phyloP scores from a whole-genome alignment of 1,140 invertebrate species.

The Listronotus oregonensis region DNA sequence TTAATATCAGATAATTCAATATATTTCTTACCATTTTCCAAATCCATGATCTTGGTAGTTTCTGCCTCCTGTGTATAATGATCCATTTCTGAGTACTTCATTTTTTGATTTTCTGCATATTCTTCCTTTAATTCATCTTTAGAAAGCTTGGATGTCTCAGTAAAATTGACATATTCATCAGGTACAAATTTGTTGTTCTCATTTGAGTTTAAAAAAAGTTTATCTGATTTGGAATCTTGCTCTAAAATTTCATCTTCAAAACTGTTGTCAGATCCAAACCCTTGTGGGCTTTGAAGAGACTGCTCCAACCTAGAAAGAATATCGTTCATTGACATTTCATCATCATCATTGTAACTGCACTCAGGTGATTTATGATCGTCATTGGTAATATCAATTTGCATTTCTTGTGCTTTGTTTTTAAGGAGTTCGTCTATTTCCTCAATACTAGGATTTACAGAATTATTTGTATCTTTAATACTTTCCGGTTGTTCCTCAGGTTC shows the following conservation, averaged over 20 bases:
- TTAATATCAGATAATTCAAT: background rate
- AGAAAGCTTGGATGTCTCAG: background rate
- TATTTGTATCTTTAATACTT: constrained; percentile 2
- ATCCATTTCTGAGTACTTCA: background rate
- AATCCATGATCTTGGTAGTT: background rate
- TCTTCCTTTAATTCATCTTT: background rate
- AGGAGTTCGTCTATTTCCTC: constrained; percentile 42
- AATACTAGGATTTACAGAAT: constrained; percentile 18
- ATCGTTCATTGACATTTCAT: constrained; percentile 65
- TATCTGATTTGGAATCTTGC: background rate
- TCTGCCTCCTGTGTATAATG: background rate
- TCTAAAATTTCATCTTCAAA: constrained; percentile 23
- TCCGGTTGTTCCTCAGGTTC: constrained; percentile 21
- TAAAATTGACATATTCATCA: constrained; percentile 3
- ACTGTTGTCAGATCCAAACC: constrained; percentile 15
- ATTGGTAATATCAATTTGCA: constrained; percentile 43
- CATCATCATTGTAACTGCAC: constrained; percentile 63
- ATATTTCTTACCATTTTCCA: background rate
- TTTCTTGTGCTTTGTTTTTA: constrained; percentile 43
- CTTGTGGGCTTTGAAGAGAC: constrained; percentile 60
- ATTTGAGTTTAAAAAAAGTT: constrained; percentile 10
- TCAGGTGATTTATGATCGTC: constrained; percentile 45
- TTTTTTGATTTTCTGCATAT: background rate
- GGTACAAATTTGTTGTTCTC: constrained; percentile 22
- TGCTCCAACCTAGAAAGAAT: constrained; percentile 63